These are phyloP conservation scores for Cryptotis parvus DNA, from an alignment of 2,113 vertebrate species.

Conservation along the genomic window DNA sequence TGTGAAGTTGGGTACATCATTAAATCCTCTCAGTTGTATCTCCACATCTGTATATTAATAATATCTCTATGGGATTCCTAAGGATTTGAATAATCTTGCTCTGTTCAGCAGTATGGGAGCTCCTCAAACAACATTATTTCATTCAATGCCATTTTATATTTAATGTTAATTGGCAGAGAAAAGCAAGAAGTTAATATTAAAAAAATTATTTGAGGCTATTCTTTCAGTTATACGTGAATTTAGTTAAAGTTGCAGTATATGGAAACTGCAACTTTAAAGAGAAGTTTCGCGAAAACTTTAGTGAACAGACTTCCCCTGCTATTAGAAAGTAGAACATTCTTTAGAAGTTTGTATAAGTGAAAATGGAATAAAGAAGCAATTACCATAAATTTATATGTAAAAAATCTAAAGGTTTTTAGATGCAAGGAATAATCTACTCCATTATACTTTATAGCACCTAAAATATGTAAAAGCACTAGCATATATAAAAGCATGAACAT, in stretches of 20 bases:
- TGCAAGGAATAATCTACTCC: background rate
- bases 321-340: background rate
- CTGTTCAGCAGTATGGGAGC: background rate
- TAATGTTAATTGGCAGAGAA: background rate
- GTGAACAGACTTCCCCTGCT: background rate
- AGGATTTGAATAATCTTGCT: conserved; percentile 10
- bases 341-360: background rate
- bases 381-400: background rate
- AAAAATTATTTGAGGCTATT: no score
- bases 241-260: no score
- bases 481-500: background rate
- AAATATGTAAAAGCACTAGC: background rate
- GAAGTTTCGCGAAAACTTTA: background rate
- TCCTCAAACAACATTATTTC: background rate
- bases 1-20: background rate
- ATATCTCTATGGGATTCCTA: background rate
- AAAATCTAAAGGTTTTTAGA: background rate
- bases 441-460: no score
- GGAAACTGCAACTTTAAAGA: background rate
- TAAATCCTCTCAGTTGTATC: conserved; percentile 18
- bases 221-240: background rate
- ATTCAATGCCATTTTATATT: background rate
- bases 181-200: background rate
- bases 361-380: background rate
- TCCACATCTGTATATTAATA: conserved; percentile 27